Evolutionary conservation across 2,888 invertebrate species (phyloP), one percentile per base, ranked within the genome.

Genomic region (Dryomyza anilis): DNA sequence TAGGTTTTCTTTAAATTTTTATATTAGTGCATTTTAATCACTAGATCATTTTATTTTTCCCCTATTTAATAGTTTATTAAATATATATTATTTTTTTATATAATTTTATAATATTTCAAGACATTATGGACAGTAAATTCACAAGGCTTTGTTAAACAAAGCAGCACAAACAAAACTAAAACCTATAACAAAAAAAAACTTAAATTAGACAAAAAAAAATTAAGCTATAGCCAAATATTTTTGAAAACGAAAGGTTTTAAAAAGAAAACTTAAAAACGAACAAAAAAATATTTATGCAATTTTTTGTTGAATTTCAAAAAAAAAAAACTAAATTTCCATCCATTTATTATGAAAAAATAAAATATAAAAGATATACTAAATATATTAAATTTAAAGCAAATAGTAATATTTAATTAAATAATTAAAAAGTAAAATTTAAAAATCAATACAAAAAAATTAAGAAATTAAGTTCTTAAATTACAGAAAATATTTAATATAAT

Each of bases 241-340:
- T 33, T 55, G 39, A 59, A 55, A 36, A 19, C 55, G 36, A 55
- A 19, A n/a, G n/a, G n/a, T n/a, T n/a, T n/a, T n/a, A 52, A 52
- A 23, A 27, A 23, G 36, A 56, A 19, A 46, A 58, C 45, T 64
- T 64, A 64, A 56, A 19, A 46, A 58, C 45, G 62, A 62, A 64
- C 39, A 64, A 67, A 62, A 64, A 67, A 43, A 67, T 66, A 61
- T 64, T 62, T 68, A 66, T 62, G 62, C 64, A 66, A 66, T 60
- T 46, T 59, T 53, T 61, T 59, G 57, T 64, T 36, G 63, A 59
- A 58, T 66, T 59, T 30, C 25, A 59, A 53, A 46, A 64, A 71
- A 71, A 68, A n/a, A n/a, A n/a, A n/a, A n/a, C n/a, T 60, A 73
- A 72, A 69, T 72, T 67, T 73, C 73, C 73, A 73, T 73, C 73